A percentile compares a stretch with the other conserved stretches of the same genome.
Conservation (phyloP, 2,113 vertebrate species). For the Cephalopholis sonnerati region DNA sequence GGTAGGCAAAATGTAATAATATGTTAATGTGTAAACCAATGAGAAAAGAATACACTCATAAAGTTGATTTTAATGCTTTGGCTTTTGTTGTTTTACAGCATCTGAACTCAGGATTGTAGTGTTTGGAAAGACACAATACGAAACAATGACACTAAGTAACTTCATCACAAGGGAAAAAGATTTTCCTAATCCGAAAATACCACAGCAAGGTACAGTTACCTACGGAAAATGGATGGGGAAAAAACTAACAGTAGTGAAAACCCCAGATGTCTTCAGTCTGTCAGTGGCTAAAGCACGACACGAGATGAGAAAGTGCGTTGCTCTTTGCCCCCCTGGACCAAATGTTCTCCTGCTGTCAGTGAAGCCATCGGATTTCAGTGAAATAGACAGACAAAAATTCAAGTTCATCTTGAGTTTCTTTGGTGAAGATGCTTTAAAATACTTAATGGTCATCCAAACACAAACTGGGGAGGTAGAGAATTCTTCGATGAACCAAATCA, state of each 20-base stretch:
- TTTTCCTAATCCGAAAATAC: fast-evolving
- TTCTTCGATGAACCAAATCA: neutral
- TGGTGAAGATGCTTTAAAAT: constrained; percentile 27
- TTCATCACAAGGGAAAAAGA: neutral
- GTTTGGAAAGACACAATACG: neutral
- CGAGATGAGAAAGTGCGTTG: constrained; percentile 26
- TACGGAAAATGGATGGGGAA: neutral
- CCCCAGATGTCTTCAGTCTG: constrained; percentile 27
- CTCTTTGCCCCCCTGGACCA: constrained; percentile 34
- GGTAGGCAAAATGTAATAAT: no score
- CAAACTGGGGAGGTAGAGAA: neutral
- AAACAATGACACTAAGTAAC: neutral
- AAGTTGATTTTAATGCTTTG: neutral
- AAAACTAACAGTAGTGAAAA: constrained; percentile 34
- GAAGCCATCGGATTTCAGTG: constrained; percentile 41
- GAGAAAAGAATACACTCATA: neutral
- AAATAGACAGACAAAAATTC: neutral
- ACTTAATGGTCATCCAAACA: constrained; percentile 42
- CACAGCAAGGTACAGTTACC: neutral
- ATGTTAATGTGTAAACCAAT: no score
- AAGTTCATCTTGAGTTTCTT: constrained; percentile 15
- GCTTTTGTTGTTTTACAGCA: constrained; percentile 2
- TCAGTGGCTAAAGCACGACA: neutral
- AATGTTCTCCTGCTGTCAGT: constrained; percentile 44
- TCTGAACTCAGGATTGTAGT: constrained; percentile 14